Evolutionary conservation across 2,797 vertebrate species (phyloP), one percentile per base, ranked within the genome.

Genomic region (Astyanax mexicanus): DNA sequence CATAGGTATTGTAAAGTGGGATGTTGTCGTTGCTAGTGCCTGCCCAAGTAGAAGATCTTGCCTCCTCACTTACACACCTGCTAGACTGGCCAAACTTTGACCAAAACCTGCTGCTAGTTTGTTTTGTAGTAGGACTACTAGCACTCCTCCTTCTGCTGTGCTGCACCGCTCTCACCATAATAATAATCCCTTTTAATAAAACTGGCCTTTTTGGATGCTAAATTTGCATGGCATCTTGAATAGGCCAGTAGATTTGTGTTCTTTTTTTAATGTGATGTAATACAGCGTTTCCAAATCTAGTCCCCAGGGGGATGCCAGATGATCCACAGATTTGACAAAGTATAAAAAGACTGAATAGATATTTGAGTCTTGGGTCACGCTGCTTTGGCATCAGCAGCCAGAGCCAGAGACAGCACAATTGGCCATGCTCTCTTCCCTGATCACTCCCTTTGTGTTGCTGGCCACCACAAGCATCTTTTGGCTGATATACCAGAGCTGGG

Each of bases 1-100:
- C 84, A 90, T 87, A 92, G 93, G 93, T 94, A 94, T 92, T 77
- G 61, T 81, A 57, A 61, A 52, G 12, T 67, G 44, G 25, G 32
- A 19, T 7, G 51, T 7, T 6, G 3, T 54, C 51, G 11, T 15
- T 62, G 38, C 11, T 15, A 64, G 55, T 65, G 32, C 70, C 38
- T 75, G 38, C 7, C 27, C 42, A 7, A 67, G 12, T 69, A 78
- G 72, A 37, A 72, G 45, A 62, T 21, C 58, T 58, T 13, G 0
- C 58, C 37, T 58, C 51, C 13, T 60, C 19, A 52, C 49, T n/a
- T 52, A 8, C 21, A 21, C 61, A 3, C 29, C 47, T 52, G 45
- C 47, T 61, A 49, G 19, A n/a, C 38, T 55, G 44, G 49, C 57
- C 54, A 74, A 69, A 25, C 19, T 49, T 40, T 38, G 2, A 29